Evolutionary conservation across 2,888 invertebrate species (phyloP).

Genomic region (Acanthococcus lagerstroemiae): DNA sequence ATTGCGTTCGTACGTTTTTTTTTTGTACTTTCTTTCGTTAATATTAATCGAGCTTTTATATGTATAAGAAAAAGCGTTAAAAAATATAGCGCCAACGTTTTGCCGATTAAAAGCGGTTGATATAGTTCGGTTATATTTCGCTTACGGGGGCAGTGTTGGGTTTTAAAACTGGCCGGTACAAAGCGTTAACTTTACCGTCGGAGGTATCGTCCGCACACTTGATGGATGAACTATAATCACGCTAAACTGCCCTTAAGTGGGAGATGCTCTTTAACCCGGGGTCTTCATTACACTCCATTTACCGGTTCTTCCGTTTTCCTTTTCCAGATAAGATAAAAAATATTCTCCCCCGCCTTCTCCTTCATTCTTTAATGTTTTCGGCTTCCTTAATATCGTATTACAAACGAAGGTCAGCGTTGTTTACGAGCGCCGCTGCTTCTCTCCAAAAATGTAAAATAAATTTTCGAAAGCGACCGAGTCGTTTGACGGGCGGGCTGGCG

Average conservation of each 20-base stretch:
- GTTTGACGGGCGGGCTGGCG: too few species aligned
- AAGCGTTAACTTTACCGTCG: slow-evolving; percentile 16
- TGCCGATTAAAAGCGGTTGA: not conserved
- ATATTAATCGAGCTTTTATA: not conserved
- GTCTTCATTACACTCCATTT: slow-evolving; percentile 30
- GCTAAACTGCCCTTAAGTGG: slow-evolving; percentile 33
- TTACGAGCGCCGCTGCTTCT: slow-evolving; percentile 12
- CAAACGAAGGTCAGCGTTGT: slow-evolving; percentile 15
- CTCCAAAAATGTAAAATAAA: slow-evolving; percentile 3
- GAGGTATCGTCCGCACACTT: slow-evolving; percentile 25
- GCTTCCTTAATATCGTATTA: slow-evolving; percentile 9
- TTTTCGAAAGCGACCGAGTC: not conserved
- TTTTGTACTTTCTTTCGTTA: not conserved
- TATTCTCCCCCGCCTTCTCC: slow-evolving; percentile 7
- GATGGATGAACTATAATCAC: slow-evolving; percentile 35
- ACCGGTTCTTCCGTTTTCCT: slow-evolving; percentile 25
- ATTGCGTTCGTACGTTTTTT: not conserved
- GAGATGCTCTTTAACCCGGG: slow-evolving; percentile 29
- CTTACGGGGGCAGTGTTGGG: not conserved
- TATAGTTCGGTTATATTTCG: not conserved
- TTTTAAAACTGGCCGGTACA: not conserved
- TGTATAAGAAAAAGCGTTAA: not conserved
- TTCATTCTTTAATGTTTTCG: not conserved
- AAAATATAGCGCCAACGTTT: not conserved
- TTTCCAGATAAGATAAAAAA: slow-evolving; percentile 17